Conservation (phyloP, 2,113 vertebrate species). For the Daboia siamensis region DNA sequence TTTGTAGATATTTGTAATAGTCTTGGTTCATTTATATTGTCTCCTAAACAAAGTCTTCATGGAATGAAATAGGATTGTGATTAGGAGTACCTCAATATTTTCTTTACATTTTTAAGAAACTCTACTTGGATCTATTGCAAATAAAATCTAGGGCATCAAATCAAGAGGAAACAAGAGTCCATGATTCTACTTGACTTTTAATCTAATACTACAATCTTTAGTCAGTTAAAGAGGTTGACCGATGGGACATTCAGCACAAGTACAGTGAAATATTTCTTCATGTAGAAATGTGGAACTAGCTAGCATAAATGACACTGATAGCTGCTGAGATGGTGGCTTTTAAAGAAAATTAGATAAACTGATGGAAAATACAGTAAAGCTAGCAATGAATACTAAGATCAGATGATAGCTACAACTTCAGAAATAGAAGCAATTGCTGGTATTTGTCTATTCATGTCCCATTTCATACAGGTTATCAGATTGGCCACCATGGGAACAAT, state of each 20-base stretch:
- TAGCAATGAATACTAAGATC: not conserved
- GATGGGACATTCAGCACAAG: too few relatives aligned
- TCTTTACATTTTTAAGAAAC: constrained; percentile 1
- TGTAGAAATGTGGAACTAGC: not conserved
- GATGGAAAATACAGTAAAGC: not conserved
- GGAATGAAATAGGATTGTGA: too few relatives aligned
- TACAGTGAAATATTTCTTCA: not conserved
- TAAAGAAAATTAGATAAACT: not conserved
- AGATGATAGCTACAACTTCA: not conserved
- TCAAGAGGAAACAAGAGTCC: not conserved
- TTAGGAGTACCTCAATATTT: too few relatives aligned
- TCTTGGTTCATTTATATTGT: too few relatives aligned
- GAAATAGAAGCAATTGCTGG: not conserved
- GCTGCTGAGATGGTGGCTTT: not conserved
- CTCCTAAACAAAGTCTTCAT: too few relatives aligned
- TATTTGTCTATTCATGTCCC: not conserved
- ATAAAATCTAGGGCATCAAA: not conserved
- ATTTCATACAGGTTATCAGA: not conserved
- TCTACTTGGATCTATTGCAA: not conserved
- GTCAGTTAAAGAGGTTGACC: not conserved
- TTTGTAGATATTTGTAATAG: too few relatives aligned
- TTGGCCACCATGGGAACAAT: not conserved
- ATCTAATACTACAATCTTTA: not conserved
- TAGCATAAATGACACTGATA: not conserved
- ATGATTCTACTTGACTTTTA: not conserved